Base-by-base conservation (phyloP, 1,140 invertebrate genomes). In the Eumeta japonica region DNA sequence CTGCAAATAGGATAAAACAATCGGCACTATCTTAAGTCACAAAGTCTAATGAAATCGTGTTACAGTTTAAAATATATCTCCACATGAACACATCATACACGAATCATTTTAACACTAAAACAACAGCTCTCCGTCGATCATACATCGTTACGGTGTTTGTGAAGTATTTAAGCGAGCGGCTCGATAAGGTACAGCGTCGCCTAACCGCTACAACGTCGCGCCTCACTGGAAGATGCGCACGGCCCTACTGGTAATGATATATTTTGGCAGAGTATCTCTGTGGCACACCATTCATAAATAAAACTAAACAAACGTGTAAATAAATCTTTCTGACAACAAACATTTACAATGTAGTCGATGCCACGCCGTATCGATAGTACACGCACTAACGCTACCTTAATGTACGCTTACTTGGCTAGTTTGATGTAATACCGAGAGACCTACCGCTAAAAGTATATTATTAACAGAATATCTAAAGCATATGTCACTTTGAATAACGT, bases 181-280 rank as follows among this genome's bases (percentile, higher is more conserved):
- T 47, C 62, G 63, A 52, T 57, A 66, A 70, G 63, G 62, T 70
- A 66, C 67, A 67, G 65, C 58, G 56, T 66, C 60, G 46, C 58
- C 65, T 68, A 66, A 63, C n/a, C 39, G 46, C 63, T 67, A 65
- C 38, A 53, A 56, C 59, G 62, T 64, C 52, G 58, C 60, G 66
- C 60, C 70, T 70, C 68, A 73, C 68, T 73, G 68, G 68, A 73
- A 73, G 68, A 68, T 64, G 58, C 54, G 65, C 54, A 52, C 58
- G n/a, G n/a, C n/a, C n/a, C 55, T 58, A 72, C 61, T 62, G 72
- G 67, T 74, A 74, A 71, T 71, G 66, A 72, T 62, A 68, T 73
- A 72, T 66, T 76, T 76, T 76, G 71, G 73, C 73, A 76, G 71
- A 76, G 65, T 73, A 73, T 66, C 65, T 70, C 65, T 75, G 73